Conservation (phyloP, 2,797 vertebrate species). For the Chromobotia macracanthus region DNA sequence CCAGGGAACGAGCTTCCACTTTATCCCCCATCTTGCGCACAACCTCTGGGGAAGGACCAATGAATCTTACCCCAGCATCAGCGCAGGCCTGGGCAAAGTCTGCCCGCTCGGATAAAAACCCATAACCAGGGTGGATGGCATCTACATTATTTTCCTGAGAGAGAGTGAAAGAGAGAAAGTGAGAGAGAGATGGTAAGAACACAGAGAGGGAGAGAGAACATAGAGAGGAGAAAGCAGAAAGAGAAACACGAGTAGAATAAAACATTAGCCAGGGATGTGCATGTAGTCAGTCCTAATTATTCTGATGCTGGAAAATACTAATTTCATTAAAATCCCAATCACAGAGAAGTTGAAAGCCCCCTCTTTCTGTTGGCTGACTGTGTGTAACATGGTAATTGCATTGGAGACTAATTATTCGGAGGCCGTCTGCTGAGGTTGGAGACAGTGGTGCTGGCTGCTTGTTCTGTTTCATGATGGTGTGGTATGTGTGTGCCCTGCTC, state of each 20-base stretch:
- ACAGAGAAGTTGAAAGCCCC: slow-evolving; percentile 56
- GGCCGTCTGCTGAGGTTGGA: slow-evolving; percentile 47
- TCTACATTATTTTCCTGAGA: slow-evolving; percentile 87
- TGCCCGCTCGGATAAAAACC: slow-evolving; percentile 88
- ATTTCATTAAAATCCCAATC: slow-evolving; percentile 62
- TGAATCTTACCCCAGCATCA: slow-evolving; percentile 85
- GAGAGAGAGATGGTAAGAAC: not conserved
- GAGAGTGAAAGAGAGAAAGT: not conserved
- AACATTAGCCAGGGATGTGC: slow-evolving; percentile 27
- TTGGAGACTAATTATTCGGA: slow-evolving; percentile 50
- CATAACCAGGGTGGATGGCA: slow-evolving; percentile 91
- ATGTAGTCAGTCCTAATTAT: slow-evolving; percentile 57
- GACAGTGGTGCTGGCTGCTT: slow-evolving; percentile 47
- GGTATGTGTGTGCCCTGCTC: slow-evolving; percentile 14
- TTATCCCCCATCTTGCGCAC: slow-evolving; percentile 95
- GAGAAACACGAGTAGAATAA: slow-evolving; percentile 16
- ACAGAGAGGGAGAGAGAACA: not conserved
- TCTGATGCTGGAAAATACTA: slow-evolving; percentile 52
- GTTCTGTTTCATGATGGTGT: slow-evolving; percentile 31
- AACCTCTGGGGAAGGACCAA: slow-evolving; percentile 86
- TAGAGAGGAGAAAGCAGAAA: not conserved
- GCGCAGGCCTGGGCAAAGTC: slow-evolving; percentile 91
- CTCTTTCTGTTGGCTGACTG: slow-evolving; percentile 54
- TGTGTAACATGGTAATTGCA: slow-evolving; percentile 57
- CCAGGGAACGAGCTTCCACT: slow-evolving; percentile 88